Conservation (phyloP, 2,113 vertebrate genomes). For the Amazona guildingii region DNA sequence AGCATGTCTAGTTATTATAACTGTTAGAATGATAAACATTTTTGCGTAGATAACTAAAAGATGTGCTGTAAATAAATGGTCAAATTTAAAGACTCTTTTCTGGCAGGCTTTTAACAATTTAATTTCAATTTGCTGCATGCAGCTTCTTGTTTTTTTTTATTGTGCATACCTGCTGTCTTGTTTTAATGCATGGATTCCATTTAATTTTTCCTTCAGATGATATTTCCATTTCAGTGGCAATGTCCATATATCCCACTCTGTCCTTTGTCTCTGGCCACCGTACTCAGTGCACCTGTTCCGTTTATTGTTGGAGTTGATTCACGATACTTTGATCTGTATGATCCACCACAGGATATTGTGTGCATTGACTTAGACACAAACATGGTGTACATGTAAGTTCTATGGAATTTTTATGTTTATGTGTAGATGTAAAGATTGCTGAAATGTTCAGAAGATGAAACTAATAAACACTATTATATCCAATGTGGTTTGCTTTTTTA, state of each 20-base stretch:
- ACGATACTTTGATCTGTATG: constrained; percentile 97
- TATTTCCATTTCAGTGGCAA: constrained; percentile 99
- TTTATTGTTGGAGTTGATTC: constrained; percentile 99
- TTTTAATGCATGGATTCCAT: constrained; percentile 35
- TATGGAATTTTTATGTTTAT: background rate
- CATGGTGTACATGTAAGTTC: constrained; percentile 92
- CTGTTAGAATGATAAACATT: background rate
- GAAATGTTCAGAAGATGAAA: background rate
- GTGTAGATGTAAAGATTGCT: background rate
- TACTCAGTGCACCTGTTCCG: constrained; percentile 92
- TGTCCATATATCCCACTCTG: constrained; percentile 98
- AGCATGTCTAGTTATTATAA: background rate
- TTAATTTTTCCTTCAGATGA: constrained; percentile 85
- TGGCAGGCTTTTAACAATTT: background rate
- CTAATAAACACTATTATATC: background rate
- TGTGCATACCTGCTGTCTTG: background rate
- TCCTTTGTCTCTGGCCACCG: constrained; percentile 90
- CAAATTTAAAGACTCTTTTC: background rate
- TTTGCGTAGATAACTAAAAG: background rate
- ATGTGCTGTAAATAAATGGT: background rate
- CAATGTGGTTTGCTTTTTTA: background rate
- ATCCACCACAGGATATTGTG: constrained; percentile 94
- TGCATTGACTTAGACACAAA: constrained; percentile 98
- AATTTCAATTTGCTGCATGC: background rate
- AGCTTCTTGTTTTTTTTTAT: background rate